These are phyloP conservation scores for Arion vulgaris DNA, from an alignment of 1,140 invertebrate genomes.

Conservation along the genomic window DNA sequence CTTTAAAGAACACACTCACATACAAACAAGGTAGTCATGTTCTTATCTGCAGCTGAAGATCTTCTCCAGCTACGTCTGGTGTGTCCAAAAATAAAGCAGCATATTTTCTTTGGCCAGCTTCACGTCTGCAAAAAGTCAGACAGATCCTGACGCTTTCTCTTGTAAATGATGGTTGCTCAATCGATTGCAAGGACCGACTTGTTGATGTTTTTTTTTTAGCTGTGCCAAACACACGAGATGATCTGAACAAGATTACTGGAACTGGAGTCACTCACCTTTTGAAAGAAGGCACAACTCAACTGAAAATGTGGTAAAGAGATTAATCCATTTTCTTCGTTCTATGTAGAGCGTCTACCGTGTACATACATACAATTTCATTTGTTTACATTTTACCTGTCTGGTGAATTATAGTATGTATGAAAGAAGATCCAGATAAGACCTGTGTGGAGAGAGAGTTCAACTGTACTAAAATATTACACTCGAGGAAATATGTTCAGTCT, in stretches of 20 bases:
- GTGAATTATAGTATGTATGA: no score
- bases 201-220: not conserved
- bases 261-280: not conserved
- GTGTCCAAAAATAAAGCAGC: not conserved
- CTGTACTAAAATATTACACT: no score
- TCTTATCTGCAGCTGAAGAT: not conserved
- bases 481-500: no score
- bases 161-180: not conserved
- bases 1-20: no score
- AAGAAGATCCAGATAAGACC: no score
- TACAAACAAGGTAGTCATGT: no score
- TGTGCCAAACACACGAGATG: not conserved
- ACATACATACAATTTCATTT: no score
- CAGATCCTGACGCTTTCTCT: not conserved
- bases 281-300: not conserved
- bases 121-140: not conserved
- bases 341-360: not conserved
- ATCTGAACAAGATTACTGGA: not conserved
- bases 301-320: not conserved
- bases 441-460: no score
- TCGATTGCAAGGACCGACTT: not conserved
- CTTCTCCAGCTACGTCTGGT: not conserved
- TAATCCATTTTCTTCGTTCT: not conserved
- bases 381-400: no score
- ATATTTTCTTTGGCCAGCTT: not conserved